Evolutionary conservation across 2,113 vertebrate species (phyloP).

Genomic region (Vidua macroura): DNA sequence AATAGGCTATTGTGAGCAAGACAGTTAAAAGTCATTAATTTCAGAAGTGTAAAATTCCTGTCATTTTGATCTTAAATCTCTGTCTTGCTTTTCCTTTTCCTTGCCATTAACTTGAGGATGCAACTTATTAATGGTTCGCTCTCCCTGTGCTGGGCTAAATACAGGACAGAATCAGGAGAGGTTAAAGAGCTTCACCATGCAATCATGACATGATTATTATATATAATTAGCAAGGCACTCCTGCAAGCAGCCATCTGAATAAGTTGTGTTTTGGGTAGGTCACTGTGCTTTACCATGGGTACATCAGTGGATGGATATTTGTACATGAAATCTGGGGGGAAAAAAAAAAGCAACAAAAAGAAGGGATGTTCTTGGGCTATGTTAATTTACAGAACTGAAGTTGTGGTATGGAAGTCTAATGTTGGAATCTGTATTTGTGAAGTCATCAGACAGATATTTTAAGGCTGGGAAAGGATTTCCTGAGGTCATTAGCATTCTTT

Average conservation of each 20-base stretch:
- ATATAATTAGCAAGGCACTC: not conserved
- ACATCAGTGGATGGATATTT: not conserved
- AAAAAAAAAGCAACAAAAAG: not conserved
- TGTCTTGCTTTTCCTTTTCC: not conserved
- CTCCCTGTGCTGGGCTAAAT: not conserved
- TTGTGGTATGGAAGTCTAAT: constrained; percentile 12
- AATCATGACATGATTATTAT: not conserved
- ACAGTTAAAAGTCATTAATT: not conserved
- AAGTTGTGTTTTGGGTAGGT: not conserved
- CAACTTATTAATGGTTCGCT: not conserved
- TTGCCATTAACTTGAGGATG: not conserved
- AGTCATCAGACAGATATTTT: constrained; percentile 66
- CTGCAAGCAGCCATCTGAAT: not conserved
- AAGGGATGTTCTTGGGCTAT: not conserved
- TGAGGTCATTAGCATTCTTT: constrained; percentile 68
- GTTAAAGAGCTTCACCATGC: not conserved
- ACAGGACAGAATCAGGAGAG: not conserved
- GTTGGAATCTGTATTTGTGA: constrained; percentile 49
- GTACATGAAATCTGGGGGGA: not conserved
- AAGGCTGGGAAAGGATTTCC: constrained; percentile 68
- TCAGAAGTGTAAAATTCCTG: not conserved
- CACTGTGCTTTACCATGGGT: not conserved
- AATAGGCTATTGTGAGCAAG: not conserved
- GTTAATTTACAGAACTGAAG: not conserved
- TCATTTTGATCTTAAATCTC: not conserved